Base-by-base conservation (phyloP, 2,113 vertebrate species). In the Cololabis saira region DNA sequence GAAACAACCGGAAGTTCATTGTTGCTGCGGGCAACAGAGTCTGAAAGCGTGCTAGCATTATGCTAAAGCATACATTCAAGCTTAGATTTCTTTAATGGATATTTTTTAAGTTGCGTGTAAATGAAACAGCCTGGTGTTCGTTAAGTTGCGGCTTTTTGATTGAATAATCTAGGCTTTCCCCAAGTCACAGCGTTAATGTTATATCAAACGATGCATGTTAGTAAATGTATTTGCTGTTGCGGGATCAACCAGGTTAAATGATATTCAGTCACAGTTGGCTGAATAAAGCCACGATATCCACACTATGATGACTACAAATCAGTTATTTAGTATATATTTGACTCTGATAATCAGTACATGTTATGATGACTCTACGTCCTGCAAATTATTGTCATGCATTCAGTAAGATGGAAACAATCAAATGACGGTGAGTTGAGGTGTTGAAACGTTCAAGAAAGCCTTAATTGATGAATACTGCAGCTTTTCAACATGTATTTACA, bases 391-490 rank as follows among this genome's bases (percentile, higher is more conserved):
- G 2, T 15, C 4, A 17, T 15, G 2, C 45, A 30, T 41, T 41
- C 1, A 67, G 33, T 30, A 22, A 24, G 58, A 41, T 0, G 10
- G 1, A 27, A 61, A 0, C 12, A 73, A 57, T 21, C 30, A 70
- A 16, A 58, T 40, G 3, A 67, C 76, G 72, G 82, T 85, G 27
- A 83, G 74, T 78, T 52, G 15, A 24, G 53, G 10, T 19, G 40
- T 37, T 37, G 6, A 37, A 37, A 37, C 10, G 10, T 37, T 11
- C 6, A 17, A n/a, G 1, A n/a, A n/a, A 2, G 43, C 15, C n/a
- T 45, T n/a, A 7, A 4, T 17, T 45, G n/a, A 8, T 45, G n/a
- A 18, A 1, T 47, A 11, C 17, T 47, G 9, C 45, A 47, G 45
- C n/a, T 17, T 37, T 37, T 37, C 33, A 27, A 27, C 2, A 27